Base-by-base conservation (phyloP, 2,113 vertebrate species). In the Harpagus bidentatus region DNA sequence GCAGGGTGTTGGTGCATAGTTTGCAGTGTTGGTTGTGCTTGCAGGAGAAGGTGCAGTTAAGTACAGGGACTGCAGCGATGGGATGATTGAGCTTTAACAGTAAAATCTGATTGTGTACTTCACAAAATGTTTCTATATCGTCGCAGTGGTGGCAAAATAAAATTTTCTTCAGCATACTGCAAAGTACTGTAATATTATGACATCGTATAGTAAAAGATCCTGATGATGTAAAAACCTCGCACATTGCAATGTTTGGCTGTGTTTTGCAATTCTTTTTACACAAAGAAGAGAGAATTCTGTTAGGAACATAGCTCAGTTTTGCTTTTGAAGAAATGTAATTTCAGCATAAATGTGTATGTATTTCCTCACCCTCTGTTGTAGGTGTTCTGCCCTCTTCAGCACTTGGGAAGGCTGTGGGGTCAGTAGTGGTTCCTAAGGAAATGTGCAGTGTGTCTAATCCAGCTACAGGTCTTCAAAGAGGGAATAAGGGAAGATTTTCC, bases 271-370 rank as follows among this genome's bases (percentile, higher is more conserved):
- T 38, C n/a, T 52, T 69, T 53, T 36, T 48, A 42, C 14, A 6
- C 19, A 34, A 47, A 34, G 40, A 28, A 55, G 61, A 76, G 52
- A 66, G 47, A 47, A 32, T 67, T 40, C 29, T 50, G 10, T 25
- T 52, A 22, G 47, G 38, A 63, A 4, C 4, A 5, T 12, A 73
- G 82, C 53, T 22, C 34, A n/a, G 36, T 48, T 77, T 36, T 67
- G n/a, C 48, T 48, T 66, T 32, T 34, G 14, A 90, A 62, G 47
- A 43, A 53, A 11, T 45, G 17, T 17, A 16, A 22, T 70, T 86
- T 58, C 28, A 56, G 16, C 10, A 6, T 13, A 58, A 22, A 17
- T 1, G 1, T 31, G 22, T 11, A 4, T 16, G 1, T 16, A 3
- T 18, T 61, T 82, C 16, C 42, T 29, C 23, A 11, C 8, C 10